Conservation (phyloP, 2,888 invertebrate species). For the Nemoura dubitans region DNA sequence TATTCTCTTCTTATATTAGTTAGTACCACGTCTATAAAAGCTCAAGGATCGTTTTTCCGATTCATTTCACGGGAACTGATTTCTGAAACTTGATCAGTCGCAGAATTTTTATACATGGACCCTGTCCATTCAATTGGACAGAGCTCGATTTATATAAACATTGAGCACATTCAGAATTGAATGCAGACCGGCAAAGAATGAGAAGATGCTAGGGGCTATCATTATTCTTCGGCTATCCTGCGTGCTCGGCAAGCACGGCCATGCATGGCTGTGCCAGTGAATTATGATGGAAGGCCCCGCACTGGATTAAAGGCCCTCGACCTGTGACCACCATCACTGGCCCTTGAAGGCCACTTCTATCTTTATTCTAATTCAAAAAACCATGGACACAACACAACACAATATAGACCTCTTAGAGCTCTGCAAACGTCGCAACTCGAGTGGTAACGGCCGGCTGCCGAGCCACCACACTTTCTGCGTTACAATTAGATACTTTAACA, state of each 20-base stretch:
- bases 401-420: neutral
- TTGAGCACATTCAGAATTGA: neutral
- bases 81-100: slow-evolving; percentile 16
- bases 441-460: neutral
- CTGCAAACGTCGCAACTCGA: neutral
- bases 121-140: neutral
- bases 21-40: neutral
- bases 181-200: neutral
- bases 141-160: neutral
- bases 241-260: neutral
- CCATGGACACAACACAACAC: neutral
- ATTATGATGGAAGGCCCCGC: slow-evolving; percentile 1
- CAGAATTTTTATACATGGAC: neutral
- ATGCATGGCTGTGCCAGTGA: neutral
- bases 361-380: slow-evolving; percentile 12
- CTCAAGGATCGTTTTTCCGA: slow-evolving; percentile 27
- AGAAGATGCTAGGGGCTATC: neutral
- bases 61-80: slow-evolving; percentile 38
- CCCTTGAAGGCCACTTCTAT: slow-evolving; percentile 12
- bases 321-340: slow-evolving; percentile 3
- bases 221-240: neutral
- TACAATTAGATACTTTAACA: neutral
- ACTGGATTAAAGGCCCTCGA: neutral
- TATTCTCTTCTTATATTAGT: slow-evolving; percentile 25
- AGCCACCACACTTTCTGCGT: neutral